These are phyloP conservation scores for Tokudaia tokunoshimensis DNA, from an alignment of 2,797 vertebrate genomes.

Conservation along the genomic window DNA sequence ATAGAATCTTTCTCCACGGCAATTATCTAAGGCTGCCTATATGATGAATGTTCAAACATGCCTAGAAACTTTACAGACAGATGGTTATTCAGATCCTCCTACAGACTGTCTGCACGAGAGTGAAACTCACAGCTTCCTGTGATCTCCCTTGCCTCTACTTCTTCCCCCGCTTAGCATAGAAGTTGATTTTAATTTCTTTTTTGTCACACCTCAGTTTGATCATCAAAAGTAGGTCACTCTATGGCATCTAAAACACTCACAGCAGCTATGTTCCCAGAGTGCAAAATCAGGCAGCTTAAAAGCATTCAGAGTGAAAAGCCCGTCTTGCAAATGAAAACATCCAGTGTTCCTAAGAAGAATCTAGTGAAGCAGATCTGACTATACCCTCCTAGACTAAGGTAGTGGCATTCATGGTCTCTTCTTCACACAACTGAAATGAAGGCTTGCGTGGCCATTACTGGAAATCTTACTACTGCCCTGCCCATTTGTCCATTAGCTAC, in stretches of 20 bases:
- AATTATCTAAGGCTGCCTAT: background rate
- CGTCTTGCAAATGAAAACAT: constrained; percentile 19
- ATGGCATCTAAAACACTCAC: constrained; percentile 69
- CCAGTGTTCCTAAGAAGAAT: constrained; percentile 1
- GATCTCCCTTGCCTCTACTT: constrained; percentile 52
- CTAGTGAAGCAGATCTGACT: background rate
- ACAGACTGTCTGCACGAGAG: constrained; percentile 45
- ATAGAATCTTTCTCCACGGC: background rate
- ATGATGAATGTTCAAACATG: constrained; percentile 29
- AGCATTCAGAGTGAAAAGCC: constrained; percentile 61
- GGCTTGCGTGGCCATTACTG: background rate
- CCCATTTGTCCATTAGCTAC: background rate
- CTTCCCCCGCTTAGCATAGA: constrained; percentile 57
- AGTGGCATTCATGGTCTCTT: background rate
- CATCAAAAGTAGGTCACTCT: constrained; percentile 79
- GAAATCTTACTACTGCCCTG: background rate
- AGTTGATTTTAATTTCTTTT: constrained; percentile 73
- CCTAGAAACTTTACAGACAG: constrained; percentile 66
- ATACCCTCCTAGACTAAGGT: background rate
- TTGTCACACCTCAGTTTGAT: constrained; percentile 71
- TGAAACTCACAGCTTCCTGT: constrained; percentile 50
- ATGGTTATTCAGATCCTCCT: constrained; percentile 71
- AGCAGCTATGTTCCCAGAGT: constrained; percentile 61
- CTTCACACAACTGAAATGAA: background rate
- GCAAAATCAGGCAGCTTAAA: constrained; percentile 71